Conservation (phyloP, 2,888 invertebrate species). For the Himalopsyche japonica region DNA sequence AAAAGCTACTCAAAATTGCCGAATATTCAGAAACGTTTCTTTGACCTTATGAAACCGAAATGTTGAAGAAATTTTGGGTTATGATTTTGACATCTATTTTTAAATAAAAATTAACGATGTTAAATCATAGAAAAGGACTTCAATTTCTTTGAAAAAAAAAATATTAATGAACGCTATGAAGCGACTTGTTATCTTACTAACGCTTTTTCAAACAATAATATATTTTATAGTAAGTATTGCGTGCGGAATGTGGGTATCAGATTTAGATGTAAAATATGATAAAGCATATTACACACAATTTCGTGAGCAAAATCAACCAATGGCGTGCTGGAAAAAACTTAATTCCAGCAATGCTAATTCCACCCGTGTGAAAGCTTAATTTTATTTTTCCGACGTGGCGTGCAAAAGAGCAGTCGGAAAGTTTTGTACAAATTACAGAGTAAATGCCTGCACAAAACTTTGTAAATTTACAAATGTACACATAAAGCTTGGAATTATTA, state of each 20-base stretch:
- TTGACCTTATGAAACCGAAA: no score
- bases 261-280: background rate
- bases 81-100: no score
- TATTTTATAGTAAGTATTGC: background rate
- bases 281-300: background rate
- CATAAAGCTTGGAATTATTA: background rate
- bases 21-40: no score
- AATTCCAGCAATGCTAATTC: background rate
- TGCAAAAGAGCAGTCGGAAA: background rate
- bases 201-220: no score
- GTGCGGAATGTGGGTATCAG: background rate
- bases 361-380: background rate
- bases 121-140: no score
- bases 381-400: background rate
- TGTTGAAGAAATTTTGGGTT: no score
- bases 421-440: background rate
- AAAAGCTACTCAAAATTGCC: no score
- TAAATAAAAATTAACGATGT: no score
- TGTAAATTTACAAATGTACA: background rate
- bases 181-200: no score
- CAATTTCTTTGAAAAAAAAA: no score
- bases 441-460: background rate
- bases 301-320: background rate
- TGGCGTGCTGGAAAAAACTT: background rate
- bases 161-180: no score